Evolutionary conservation across 92 coral and sea anemone genomes (phyloP).

Genomic region (Heliopora coerulea): DNA sequence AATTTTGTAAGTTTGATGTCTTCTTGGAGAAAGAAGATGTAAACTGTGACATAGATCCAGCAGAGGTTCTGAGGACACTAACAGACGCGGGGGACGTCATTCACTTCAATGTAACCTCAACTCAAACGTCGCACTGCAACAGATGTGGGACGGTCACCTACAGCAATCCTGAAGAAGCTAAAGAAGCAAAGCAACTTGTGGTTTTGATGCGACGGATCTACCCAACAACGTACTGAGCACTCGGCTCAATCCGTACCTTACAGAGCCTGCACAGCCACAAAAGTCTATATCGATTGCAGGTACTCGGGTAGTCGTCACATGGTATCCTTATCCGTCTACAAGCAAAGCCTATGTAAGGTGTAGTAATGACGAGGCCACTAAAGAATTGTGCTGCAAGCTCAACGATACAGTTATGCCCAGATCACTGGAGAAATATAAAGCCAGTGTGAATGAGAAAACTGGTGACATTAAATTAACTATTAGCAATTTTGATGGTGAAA

Average conservation of each 20-base stretch:
- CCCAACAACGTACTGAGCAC: slow-evolving; percentile 1
- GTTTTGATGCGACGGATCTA: neutral
- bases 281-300: neutral
- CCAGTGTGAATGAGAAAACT: neutral
- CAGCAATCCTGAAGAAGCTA: no score
- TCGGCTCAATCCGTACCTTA: neutral
- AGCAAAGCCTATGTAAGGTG: slow-evolving; percentile 16
- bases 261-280: neutral
- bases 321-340: slow-evolving; percentile 19
- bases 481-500: no score
- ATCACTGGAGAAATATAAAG: neutral
- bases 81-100: neutral
- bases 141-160: no score
- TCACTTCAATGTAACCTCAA: no score
- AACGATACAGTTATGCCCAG: no score
- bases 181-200: neutral
- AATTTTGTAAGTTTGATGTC: slow-evolving; percentile 30
- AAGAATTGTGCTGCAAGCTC: neutral
- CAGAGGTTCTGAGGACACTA: neutral
- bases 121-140: no score
- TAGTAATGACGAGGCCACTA: neutral
- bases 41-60: slow-evolving; percentile 5
- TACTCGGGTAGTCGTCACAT: neutral
- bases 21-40: slow-evolving; percentile 17
- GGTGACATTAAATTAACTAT: slow-evolving; percentile 5